Evolutionary conservation across 2,888 invertebrate species (phyloP).

Genomic region (Chloroclysta siterata): DNA sequence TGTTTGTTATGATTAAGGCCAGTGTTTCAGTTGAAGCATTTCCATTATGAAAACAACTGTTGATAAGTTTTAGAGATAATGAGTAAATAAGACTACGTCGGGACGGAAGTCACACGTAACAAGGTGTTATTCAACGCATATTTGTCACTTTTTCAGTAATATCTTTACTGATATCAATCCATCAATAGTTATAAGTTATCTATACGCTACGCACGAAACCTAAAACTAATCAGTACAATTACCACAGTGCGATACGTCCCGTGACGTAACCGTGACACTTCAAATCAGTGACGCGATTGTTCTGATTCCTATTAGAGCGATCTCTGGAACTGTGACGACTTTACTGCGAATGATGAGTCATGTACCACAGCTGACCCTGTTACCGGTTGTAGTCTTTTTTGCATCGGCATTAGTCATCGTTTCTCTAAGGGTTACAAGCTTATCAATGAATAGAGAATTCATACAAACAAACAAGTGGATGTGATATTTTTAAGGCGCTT

Average conservation of each 20-base stretch:
- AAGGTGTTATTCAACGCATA: background rate
- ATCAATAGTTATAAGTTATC: conserved; percentile 47
- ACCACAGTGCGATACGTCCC: conserved; percentile 45
- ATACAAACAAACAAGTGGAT: conserved; percentile 46
- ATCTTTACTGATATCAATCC: conserved; percentile 30
- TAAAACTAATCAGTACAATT: conserved; percentile 39
- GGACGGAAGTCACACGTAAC: background rate
- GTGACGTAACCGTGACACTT: conserved; percentile 54
- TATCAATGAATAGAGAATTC: conserved; percentile 64
- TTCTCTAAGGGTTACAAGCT: conserved; percentile 57
- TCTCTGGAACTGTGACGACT: conserved; percentile 75
- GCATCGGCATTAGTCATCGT: conserved; percentile 72
- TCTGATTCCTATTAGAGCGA: conserved; percentile 43
- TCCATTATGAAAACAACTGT: background rate
- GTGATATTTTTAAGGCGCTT: conserved; percentile 29
- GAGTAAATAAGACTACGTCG: background rate
- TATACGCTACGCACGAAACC: conserved; percentile 40
- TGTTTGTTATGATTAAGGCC: no score
- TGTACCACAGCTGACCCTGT: conserved; percentile 61
- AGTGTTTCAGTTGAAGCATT: background rate
- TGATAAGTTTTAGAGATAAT: background rate
- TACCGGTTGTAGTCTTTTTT: conserved; percentile 65
- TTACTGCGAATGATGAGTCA: conserved; percentile 73
- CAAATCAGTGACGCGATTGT: conserved; percentile 57
- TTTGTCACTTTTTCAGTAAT: background rate